phyloP scores from a whole-genome alignment of 2,113 vertebrate genomes.

The Picathartes gymnocephalus region DNA sequence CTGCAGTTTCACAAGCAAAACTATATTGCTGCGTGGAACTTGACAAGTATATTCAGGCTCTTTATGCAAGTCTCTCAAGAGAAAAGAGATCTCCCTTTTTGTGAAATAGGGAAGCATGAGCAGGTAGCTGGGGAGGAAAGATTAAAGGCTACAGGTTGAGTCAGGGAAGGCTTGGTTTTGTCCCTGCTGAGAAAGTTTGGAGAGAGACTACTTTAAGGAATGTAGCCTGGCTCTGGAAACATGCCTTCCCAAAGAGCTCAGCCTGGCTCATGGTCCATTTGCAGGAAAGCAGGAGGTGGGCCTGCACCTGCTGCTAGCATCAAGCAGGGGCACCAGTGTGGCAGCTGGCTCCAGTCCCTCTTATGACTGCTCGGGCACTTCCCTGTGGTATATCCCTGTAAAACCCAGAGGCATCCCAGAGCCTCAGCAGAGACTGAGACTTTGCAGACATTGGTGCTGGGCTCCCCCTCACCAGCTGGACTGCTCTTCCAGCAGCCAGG shows the following conservation, averaged over 20 bases:
- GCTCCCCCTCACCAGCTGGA: not conserved
- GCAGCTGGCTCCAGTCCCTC: not conserved
- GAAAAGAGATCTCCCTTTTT: not conserved
- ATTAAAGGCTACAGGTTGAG: not conserved
- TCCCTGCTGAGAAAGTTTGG: not conserved
- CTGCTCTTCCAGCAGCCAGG: not conserved
- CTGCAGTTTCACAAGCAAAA: conserved; percentile 38
- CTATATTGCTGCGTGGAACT: conserved; percentile 11
- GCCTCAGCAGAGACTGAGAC: not conserved
- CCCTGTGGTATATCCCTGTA: not conserved
- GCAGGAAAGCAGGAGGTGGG: not conserved
- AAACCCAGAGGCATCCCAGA: not conserved
- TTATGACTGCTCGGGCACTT: not conserved
- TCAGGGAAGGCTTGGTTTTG: not conserved
- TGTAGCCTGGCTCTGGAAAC: not conserved
- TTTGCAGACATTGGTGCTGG: not conserved
- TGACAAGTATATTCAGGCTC: not conserved
- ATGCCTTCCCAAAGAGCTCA: not conserved
- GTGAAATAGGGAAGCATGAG: not conserved
- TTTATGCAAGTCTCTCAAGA: not conserved
- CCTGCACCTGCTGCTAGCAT: fast-evolving
- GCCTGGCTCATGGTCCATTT: not conserved
- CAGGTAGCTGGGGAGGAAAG: not conserved
- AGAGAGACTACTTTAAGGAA: not conserved
- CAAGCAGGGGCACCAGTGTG: fast-evolving